Percentiles rank a stretch among this genome's conserved stretches.
Evolutionary conservation across 2,888 invertebrate genomes (phyloP).

Genomic region (Caradrina clavipalpis): DNA sequence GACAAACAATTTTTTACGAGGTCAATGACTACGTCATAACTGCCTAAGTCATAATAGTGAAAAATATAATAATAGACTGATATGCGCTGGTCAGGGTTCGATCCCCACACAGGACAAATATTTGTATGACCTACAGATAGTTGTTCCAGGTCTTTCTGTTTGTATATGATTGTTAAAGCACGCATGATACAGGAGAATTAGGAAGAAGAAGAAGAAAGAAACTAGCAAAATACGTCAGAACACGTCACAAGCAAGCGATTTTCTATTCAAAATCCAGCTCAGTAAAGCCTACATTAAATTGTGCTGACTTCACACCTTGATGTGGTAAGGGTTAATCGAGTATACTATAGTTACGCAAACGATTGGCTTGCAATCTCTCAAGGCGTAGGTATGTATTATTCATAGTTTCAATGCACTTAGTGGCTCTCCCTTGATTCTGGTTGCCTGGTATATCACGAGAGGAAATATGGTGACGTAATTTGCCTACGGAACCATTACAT

Average conservation of each 20-base stretch:
- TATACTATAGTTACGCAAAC: slow-evolving; percentile 27
- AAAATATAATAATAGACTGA: neutral
- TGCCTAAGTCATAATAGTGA: no score
- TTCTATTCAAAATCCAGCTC: neutral
- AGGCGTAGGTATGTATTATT: slow-evolving; percentile 57
- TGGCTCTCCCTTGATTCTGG: slow-evolving; percentile 26
- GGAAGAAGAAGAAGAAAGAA: no score
- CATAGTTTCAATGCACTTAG: slow-evolving; percentile 60
- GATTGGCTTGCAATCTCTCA: slow-evolving; percentile 61
- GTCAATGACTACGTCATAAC: neutral
- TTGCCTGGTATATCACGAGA: slow-evolving; percentile 28
- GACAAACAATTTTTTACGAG: slow-evolving; percentile 10
- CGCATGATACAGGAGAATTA: no score
- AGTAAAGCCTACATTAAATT: slow-evolving; percentile 9
- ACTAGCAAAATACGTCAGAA: no score
- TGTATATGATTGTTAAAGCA: no score
- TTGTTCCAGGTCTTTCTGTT: no score
- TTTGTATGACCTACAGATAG: no score
- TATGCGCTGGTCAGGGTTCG: no score
- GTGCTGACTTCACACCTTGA: slow-evolving; percentile 6
- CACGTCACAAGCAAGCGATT: no score
- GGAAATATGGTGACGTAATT: slow-evolving; percentile 4
- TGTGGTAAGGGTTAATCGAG: slow-evolving; percentile 11
- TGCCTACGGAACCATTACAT: no score
- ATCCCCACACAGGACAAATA: no score